Conservation (phyloP, 2,888 invertebrate genomes). For the Sipha maydis region DNA sequence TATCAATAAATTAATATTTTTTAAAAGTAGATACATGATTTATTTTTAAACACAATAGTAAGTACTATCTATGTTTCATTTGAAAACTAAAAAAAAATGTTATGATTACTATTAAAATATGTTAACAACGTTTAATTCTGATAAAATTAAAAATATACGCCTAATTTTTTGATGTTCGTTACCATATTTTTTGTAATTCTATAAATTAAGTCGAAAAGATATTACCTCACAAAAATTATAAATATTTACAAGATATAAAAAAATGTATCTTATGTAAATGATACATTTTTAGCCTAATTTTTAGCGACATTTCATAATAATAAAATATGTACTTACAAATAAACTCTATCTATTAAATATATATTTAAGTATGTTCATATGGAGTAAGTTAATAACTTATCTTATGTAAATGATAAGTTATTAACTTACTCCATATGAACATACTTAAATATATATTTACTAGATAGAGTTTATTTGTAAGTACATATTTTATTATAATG, state of each 20-base stretch:
- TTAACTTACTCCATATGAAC: no score
- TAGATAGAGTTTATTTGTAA: no score
- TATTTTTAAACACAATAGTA: not conserved
- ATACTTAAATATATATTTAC: no score
- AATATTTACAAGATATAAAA: not conserved
- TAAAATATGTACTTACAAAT: no score
- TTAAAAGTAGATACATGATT: not conserved
- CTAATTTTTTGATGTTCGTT: not conserved
- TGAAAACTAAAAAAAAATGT: not conserved
- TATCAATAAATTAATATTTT: slow-evolving; percentile 33
- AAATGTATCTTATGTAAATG: not conserved
- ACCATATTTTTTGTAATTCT: not conserved
- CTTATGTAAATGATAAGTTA: no score
- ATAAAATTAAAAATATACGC: not conserved
- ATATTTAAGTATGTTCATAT: no score
- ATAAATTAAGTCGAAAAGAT: not conserved
- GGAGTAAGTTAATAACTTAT: no score
- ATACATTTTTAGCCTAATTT: no score
- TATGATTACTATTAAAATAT: not conserved
- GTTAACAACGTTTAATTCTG: not conserved
- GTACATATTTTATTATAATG: no score
- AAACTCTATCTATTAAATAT: no score
- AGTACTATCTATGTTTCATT: not conserved
- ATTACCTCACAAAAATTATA: not conserved
- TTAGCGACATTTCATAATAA: no score